Evolutionary conservation across 2,888 invertebrate species (phyloP), one percentile per base, ranked within the genome.

Genomic region (Nemoura dubitans): DNA sequence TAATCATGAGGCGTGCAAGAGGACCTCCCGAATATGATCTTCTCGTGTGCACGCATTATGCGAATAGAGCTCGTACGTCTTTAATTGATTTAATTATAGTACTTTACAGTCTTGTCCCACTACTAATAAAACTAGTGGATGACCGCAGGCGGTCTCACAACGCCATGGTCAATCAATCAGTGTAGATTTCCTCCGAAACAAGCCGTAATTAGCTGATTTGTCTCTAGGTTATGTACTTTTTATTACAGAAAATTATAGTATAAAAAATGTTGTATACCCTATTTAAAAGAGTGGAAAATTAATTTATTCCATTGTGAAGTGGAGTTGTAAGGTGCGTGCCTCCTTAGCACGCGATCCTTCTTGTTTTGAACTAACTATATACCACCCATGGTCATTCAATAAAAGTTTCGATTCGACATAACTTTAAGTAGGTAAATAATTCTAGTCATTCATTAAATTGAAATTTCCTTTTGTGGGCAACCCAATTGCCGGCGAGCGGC

Each of bases 171-270:
- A 28, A 81, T 81, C 81, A 81, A 81, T 81, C 81, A 81, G 81
- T 81, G 30, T 81, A 26, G 0, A 28, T 30, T 81, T 29, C 30
- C 28, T 28, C 6, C 10, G 30, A 26, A 81, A 81, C 29, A 81
- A 30, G n/a, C 30, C 30, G 59, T 21, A 28, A 81, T 81, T 81
- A 29, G 28, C 28, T 30, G 81, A n/a, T 81, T 81, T 81, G n/a
- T 81, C 81, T 81, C 28, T 29, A 81, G 81, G 81, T 81, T 81
- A 81, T 81, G 30, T 81, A 30, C 81, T 81, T 81, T 81, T 81
- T 81, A 81, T 81, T 27, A 81, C n/a, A 29, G 81, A 81, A 81
- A 81, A 81, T 81, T 81, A 81, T 81, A 81, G 30, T 81, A 28
- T 81, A n/a, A 30, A 81, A 81, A 81, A 29, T 27, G n/a, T n/a